Evolutionary conservation across 2,888 invertebrate genomes (phyloP).

Genomic region (Fragum fragum): DNA sequence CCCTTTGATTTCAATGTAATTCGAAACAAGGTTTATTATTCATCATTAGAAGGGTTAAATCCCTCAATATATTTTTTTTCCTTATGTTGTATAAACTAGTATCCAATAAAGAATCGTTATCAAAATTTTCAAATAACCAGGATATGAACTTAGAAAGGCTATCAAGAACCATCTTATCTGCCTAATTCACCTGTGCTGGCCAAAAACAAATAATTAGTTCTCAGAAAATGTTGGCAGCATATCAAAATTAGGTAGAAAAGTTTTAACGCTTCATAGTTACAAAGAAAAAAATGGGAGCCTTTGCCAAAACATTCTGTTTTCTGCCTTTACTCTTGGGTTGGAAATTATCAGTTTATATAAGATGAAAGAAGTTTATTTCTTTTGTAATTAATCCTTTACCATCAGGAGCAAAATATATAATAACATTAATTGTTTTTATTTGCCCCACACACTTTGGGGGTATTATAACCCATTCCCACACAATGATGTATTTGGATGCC

Average conservation of each 20-base stretch:
- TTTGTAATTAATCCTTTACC: no score
- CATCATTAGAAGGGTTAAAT: no score
- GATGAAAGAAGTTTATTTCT: not conserved
- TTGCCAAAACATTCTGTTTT: constrained; percentile 6
- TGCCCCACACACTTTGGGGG: no score
- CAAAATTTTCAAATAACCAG: constrained; percentile 30
- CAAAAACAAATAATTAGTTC: constrained; percentile 28
- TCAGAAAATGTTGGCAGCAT: constrained; percentile 20
- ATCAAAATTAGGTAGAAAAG: constrained; percentile 8
- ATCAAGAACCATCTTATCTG: constrained; percentile 14
- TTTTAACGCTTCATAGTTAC: constrained; percentile 13
- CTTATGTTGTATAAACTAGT: no score
- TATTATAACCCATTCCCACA: no score
- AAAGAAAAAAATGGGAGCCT: not conserved
- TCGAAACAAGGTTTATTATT: no score
- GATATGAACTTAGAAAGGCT: constrained; percentile 11
- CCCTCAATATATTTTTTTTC: no score
- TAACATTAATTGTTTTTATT: no score
- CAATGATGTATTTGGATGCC: no score
- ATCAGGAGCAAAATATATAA: no score
- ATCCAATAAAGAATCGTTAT: no score
- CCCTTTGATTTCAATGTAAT: no score
- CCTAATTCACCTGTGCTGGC: constrained; percentile 18
- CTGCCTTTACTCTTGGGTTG: not conserved
- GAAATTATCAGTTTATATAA: not conserved